phyloP scores from a whole-genome alignment of 2,113 vertebrate genomes.

The Solea solea region DNA sequence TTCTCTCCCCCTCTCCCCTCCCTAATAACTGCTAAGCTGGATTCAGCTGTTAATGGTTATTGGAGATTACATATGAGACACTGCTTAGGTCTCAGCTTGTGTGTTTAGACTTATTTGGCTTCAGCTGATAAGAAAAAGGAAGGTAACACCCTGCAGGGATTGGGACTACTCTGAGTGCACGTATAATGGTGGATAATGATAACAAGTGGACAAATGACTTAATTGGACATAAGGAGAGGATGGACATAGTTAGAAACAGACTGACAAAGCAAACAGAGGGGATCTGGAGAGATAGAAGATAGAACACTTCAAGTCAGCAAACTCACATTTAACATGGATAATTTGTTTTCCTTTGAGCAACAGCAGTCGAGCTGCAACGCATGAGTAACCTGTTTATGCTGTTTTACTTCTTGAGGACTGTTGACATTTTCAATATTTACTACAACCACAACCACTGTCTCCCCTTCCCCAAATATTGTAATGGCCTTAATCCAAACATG shows the following conservation, averaged over 20 bases:
- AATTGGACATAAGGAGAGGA: slow-evolving; percentile 5
- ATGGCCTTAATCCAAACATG: no score
- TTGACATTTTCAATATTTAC: background rate
- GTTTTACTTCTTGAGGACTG: background rate
- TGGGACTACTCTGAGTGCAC: slow-evolving; percentile 6
- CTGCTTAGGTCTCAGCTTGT: slow-evolving; percentile 25
- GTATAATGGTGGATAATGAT: slow-evolving; percentile 20
- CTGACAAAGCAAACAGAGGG: background rate
- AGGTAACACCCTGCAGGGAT: slow-evolving; percentile 15
- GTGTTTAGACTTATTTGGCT: slow-evolving; percentile 31
- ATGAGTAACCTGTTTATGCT: background rate
- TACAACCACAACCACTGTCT: background rate
- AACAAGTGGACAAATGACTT: slow-evolving; percentile 1
- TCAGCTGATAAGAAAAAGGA: slow-evolving; percentile 19
- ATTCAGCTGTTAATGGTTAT: slow-evolving; percentile 49
- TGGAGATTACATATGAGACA: slow-evolving; percentile 31
- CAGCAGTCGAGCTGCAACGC: background rate
- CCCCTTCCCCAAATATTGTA: no score
- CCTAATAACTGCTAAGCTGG: background rate
- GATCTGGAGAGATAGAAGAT: background rate
- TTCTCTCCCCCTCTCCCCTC: background rate
- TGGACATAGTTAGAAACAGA: background rate
- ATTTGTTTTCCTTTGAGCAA: background rate
- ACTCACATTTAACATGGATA: background rate
- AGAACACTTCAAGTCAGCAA: background rate